Evolutionary conservation across 2,888 invertebrate genomes (phyloP).

Genomic region (Deilephila elpenor): DNA sequence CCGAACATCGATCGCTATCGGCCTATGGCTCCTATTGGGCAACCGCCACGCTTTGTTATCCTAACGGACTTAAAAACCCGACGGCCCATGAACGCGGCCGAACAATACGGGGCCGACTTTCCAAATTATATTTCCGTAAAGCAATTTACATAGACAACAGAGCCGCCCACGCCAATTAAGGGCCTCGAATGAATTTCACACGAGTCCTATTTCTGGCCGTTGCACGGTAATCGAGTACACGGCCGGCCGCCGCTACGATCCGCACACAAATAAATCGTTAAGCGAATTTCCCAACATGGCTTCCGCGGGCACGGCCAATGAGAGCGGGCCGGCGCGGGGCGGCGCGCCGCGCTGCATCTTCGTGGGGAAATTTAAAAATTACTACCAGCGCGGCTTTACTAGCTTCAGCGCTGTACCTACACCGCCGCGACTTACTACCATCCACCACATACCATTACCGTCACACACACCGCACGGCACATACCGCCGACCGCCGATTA

Average conservation of each 20-base stretch:
- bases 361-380: conserved; percentile 71
- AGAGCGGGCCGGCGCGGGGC: conserved; percentile 55
- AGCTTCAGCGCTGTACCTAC: conserved; percentile 46
- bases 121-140: conserved; percentile 52
- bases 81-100: conserved; percentile 59
- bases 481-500: not conserved
- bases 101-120: conserved; percentile 60
- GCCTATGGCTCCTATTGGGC: conserved; percentile 78
- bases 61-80: conserved; percentile 76
- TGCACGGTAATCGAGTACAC: conserved; percentile 59
- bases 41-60: conserved; percentile 80
- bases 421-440: conserved; percentile 35
- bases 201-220: conserved; percentile 56
- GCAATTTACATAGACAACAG: conserved; percentile 39
- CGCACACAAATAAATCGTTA: conserved; percentile 77
- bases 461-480: too few relatives aligned
- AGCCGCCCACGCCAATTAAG: conserved; percentile 49
- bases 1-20: conserved; percentile 73
- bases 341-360: conserved; percentile 54
- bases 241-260: conserved; percentile 57
- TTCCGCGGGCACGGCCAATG: conserved; percentile 67
- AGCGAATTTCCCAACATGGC: conserved; percentile 80
- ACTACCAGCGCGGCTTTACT: conserved; percentile 64
- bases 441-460: too few relatives aligned
- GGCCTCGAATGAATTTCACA: conserved; percentile 57